phyloP scores from a whole-genome alignment of 2,797 vertebrate genomes.

The Echeneis naucrates region DNA sequence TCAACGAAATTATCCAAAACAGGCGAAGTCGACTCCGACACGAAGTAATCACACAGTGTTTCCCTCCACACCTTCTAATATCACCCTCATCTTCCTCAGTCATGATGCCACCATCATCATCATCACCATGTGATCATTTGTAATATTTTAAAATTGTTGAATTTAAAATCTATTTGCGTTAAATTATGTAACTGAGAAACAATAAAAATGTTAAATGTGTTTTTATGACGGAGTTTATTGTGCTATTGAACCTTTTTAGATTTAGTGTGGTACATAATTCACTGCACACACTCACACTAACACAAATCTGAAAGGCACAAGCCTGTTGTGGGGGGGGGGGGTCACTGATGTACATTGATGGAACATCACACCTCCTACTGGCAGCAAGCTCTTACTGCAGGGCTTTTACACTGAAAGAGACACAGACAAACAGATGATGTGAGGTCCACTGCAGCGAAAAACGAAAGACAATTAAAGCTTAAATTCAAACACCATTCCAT shows the following conservation, averaged over 20 bases:
- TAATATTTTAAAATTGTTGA: no score
- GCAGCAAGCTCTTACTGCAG: conserved; percentile 24
- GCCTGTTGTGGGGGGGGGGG: no score
- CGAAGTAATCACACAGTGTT: neutral
- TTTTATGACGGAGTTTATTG: no score
- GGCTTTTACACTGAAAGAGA: neutral
- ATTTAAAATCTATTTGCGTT: no score
- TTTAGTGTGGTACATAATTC: neutral
- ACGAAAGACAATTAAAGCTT: no score
- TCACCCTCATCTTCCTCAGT: neutral
- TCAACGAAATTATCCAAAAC: neutral
- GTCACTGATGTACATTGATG: conserved; percentile 6
- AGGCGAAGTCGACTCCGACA: no score
- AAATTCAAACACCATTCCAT: no score
- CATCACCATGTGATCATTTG: neutral
- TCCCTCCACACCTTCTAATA: neutral
- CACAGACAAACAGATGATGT: neutral
- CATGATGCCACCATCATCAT: no score
- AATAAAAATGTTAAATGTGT: no score
- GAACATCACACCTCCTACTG: conserved; percentile 66
- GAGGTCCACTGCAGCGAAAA: neutral
- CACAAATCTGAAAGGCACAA: neutral
- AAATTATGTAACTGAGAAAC: no score
- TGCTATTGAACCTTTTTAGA: no score
- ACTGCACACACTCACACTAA: conserved; percentile 7